phyloP scores from a whole-genome alignment of 2,797 vertebrate species.

The Myotis findleyi region DNA sequence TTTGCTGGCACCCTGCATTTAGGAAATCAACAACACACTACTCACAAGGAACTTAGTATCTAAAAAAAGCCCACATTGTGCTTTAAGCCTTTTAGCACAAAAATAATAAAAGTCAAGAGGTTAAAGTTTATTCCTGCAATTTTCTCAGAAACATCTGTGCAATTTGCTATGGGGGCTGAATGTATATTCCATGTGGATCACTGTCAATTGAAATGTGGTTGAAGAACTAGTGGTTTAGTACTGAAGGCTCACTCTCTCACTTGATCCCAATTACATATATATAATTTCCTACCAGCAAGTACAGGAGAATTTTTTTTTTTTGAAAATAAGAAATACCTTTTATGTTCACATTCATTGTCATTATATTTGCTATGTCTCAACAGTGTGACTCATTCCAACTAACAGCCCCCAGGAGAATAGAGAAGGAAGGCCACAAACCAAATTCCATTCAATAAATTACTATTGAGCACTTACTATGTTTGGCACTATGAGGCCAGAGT shows the following conservation, averaged over 20 bases:
- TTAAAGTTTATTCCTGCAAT: constrained; percentile 85
- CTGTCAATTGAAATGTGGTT: constrained; percentile 78
- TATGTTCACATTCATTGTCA: constrained; percentile 68
- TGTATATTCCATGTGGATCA: constrained; percentile 79
- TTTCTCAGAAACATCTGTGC: constrained; percentile 86
- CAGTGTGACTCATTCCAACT: constrained; percentile 60
- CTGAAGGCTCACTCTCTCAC: constrained; percentile 65
- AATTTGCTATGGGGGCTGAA: constrained; percentile 81
- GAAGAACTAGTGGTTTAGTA: constrained; percentile 79
- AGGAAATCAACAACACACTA: constrained; percentile 86
- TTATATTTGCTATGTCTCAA: constrained; percentile 65
- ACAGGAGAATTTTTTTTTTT: constrained; percentile 47
- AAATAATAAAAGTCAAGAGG: constrained; percentile 87
- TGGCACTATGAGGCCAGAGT: neutral
- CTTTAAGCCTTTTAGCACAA: constrained; percentile 86
- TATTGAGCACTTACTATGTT: neutral
- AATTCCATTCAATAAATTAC: constrained; percentile 62
- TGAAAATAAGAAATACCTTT: constrained; percentile 64
- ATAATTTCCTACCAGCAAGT: constrained; percentile 70
- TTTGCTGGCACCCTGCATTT: constrained; percentile 84
- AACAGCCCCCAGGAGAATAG: constrained; percentile 64
- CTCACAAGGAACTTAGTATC: constrained; percentile 84
- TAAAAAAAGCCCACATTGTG: constrained; percentile 87
- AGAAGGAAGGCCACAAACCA: constrained; percentile 62
- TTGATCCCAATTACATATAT: constrained; percentile 45